These are phyloP conservation scores for Phyllotis vaccarum DNA, from an alignment of 2,797 vertebrate species.

Conservation along the genomic window DNA sequence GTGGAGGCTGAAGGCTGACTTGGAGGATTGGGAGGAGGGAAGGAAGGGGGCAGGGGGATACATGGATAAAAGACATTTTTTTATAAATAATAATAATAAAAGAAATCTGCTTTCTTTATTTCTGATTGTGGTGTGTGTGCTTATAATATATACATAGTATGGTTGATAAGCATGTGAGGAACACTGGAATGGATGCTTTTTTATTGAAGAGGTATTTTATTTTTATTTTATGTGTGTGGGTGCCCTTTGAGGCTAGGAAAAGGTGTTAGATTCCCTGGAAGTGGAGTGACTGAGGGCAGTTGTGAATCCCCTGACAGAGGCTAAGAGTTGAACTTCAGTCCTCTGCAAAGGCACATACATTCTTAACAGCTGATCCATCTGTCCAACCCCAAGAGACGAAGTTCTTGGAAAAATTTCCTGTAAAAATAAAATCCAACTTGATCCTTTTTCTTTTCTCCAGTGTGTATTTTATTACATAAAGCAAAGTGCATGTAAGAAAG, in stretches of 20 bases:
- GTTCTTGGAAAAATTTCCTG: background rate
- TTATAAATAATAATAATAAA: no score
- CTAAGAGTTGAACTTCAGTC: background rate
- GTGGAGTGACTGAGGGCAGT: rapidly evolving
- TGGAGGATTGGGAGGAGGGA: no score
- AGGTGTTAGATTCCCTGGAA: background rate
- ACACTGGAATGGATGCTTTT: background rate
- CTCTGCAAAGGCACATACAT: background rate
- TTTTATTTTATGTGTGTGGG: background rate
- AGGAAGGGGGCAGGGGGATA: no score
- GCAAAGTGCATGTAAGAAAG: background rate
- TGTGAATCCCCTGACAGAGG: background rate
- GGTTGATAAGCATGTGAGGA: background rate
- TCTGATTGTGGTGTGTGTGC: background rate
- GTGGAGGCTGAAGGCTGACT: no score
- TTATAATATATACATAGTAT: background rate
- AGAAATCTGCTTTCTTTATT: background rate
- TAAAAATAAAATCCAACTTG: background rate
- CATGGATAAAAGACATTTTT: no score
- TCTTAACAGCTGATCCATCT: background rate
- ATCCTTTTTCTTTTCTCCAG: background rate
- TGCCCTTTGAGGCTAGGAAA: background rate
- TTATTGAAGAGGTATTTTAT: background rate
- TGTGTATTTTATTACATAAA: background rate
- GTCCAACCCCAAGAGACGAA: background rate